Percentiles rank a stretch among this genome's conserved stretches.
Evolutionary conservation across 2,113 vertebrate species (phyloP).

Genomic region (Syrmaticus mikado): DNA sequence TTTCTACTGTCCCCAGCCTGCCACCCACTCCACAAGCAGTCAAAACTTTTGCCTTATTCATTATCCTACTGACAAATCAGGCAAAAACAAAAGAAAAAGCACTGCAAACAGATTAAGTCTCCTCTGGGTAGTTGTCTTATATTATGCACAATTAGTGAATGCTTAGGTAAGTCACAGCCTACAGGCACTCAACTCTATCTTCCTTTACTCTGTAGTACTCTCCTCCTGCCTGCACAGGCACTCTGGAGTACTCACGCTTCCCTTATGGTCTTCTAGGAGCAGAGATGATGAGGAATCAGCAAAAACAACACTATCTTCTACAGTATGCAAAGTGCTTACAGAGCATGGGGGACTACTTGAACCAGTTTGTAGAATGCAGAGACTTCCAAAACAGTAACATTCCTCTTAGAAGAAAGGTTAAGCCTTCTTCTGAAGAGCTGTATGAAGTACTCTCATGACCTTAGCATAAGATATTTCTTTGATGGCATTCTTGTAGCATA

Average conservation of each 20-base stretch:
- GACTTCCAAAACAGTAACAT: not conserved
- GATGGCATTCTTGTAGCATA: not conserved
- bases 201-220: not conserved
- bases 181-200: not conserved
- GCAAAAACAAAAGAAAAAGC: not conserved
- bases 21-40: not conserved
- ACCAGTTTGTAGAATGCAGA: not conserved
- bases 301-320: not conserved
- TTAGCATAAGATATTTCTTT: not conserved
- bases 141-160: not conserved
- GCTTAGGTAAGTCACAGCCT: not conserved
- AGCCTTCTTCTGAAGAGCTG: not conserved
- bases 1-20: not conserved
- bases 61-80: not conserved
- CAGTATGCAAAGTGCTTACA: not conserved
- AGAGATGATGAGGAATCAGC: not conserved
- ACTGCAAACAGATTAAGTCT: not conserved
- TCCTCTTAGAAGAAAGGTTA: not conserved
- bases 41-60: not conserved
- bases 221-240: not conserved
- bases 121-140: not conserved
- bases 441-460: not conserved
- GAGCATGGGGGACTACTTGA: accelerated
- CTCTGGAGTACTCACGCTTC: not conserved
- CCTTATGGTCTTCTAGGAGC: not conserved